These are phyloP conservation scores for Agapostemon virescens DNA, from an alignment of 2,888 invertebrate genomes.

Conservation along the genomic window DNA sequence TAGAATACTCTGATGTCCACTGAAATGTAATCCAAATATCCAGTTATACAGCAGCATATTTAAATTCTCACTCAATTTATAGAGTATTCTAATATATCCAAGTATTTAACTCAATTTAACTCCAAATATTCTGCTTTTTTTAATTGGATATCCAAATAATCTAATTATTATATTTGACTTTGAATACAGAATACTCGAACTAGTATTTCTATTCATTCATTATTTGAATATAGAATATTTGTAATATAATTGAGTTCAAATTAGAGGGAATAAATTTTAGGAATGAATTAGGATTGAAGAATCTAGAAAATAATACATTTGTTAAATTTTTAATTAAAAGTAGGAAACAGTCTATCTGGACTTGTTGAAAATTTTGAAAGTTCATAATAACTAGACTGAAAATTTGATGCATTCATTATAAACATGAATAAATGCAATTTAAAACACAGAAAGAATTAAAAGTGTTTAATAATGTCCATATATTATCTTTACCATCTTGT, in stretches of 20 bases:
- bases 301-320: background rate
- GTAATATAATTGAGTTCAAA: background rate
- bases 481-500: background rate
- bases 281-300: background rate
- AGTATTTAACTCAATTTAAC: background rate
- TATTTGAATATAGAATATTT: background rate
- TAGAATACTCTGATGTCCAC: background rate
- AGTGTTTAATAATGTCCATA: background rate
- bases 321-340: background rate
- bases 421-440: background rate
- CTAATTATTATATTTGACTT: background rate
- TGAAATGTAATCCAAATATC: background rate
- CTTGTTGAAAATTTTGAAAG: background rate
- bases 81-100: background rate
- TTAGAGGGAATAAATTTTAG: background rate
- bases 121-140: background rate
- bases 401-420: too few species aligned
- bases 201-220: background rate
- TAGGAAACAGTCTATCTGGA: background rate
- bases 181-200: background rate
- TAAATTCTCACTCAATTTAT: background rate
- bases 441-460: background rate
- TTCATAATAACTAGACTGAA: background rate
- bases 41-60: background rate
- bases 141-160: background rate